Percentiles rank a stretch among this genome's conserved stretches.
phyloP scores from a whole-genome alignment of 2,888 invertebrate genomes.

The Ornithoptera priamus region DNA sequence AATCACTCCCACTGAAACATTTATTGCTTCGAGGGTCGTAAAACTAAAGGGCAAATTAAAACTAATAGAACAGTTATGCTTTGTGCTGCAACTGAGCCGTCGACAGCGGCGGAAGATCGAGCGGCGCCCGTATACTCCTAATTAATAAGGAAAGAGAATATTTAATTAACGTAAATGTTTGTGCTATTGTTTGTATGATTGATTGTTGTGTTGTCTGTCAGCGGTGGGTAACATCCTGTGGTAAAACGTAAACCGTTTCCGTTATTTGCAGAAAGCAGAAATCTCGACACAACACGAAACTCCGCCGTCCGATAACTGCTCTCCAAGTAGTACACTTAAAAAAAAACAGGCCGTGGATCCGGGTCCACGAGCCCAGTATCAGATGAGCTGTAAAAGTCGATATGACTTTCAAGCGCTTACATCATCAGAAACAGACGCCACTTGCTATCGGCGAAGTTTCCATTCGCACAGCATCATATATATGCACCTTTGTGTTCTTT shows the following conservation, averaged over 20 bases:
- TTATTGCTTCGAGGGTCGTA: constrained; percentile 24
- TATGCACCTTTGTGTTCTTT: constrained; percentile 25
- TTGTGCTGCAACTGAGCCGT: constrained; percentile 23
- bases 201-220: constrained; percentile 21
- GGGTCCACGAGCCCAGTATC: too few species aligned
- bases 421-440: too few species aligned
- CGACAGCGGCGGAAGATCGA: constrained; percentile 28
- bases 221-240: neutral
- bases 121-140: constrained; percentile 49
- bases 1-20: constrained; percentile 25
- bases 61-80: constrained; percentile 30
- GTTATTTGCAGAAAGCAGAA: too few species aligned
- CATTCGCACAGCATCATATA: too few species aligned
- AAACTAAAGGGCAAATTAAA: constrained; percentile 29
- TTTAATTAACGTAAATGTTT: constrained; percentile 27
- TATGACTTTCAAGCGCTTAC: too few species aligned
- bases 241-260: too few species aligned
- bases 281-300: too few species aligned
- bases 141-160: constrained; percentile 40
- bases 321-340: too few species aligned
- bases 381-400: too few species aligned
- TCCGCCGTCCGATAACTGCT: too few species aligned
- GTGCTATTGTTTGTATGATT: constrained; percentile 20
- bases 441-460: too few species aligned
- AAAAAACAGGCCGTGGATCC: too few species aligned